These are phyloP conservation scores for Pedionomus torquatus DNA, from an alignment of 2,113 vertebrate species.

Conservation along the genomic window DNA sequence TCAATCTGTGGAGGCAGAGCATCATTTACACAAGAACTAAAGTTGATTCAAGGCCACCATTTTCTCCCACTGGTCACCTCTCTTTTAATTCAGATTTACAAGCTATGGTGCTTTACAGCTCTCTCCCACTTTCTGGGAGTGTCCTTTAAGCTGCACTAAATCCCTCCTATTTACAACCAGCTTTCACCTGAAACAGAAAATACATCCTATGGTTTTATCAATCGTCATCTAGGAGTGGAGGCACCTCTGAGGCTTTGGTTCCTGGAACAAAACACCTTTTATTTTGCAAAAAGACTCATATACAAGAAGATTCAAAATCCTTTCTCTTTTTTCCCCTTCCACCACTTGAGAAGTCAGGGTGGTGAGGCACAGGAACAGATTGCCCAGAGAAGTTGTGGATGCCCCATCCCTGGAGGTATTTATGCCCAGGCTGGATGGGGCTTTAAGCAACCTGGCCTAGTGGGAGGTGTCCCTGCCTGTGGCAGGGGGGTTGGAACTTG, in stretches of 20 bases:
- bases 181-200: conserved; percentile 16
- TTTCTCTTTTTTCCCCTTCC: neutral
- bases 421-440: no score
- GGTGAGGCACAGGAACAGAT: no score
- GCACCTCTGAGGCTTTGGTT: neutral
- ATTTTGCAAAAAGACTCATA: neutral
- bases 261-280: neutral
- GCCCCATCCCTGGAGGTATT: no score
- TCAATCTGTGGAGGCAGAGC: neutral
- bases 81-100: neutral
- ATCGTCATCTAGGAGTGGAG: neutral
- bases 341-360: neutral
- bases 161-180: neutral
- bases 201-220: neutral
- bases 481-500: no score
- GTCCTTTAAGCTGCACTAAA: neutral
- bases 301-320: neutral
- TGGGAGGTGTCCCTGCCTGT: no score
- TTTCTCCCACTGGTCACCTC: neutral
- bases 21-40: neutral
- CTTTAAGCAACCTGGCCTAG: no score
- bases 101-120: neutral
- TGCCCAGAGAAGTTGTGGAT: no score
- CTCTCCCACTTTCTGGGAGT: neutral
- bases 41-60: neutral